Base-by-base conservation (phyloP, 2,113 vertebrate genomes). In the Nyctibius bracteatus region DNA sequence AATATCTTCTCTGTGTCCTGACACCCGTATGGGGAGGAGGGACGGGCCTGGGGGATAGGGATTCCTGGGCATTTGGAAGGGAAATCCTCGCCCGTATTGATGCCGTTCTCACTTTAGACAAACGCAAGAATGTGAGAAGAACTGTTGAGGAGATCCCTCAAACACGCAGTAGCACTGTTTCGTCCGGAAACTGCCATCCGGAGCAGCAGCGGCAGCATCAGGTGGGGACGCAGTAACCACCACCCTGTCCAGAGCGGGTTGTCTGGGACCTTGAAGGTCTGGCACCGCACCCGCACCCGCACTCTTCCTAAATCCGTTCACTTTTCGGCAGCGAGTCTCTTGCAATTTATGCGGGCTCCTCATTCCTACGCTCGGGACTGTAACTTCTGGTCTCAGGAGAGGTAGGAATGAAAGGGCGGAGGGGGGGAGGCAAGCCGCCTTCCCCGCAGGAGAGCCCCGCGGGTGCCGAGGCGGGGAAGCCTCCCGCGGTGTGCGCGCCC, bases 41-140 rank as follows among this genome's bases (percentile, higher is more conserved):
- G 43, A 17, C 13, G 0, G 18, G n/a, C n/a, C n/a, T n/a, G n/a
- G 16, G 8, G 2, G 3, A 13, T 23, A 14, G 12, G 16, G 14
- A 51, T 61, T 67, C 28, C 57, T 14, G 71, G 35, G 5, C 37
- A 8, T 46, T 59, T 63, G 58, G 37, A 52, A 23, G 8, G 57
- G 31, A 65, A 13, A 35, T 4, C 6, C 11, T 55, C 10, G 3
- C 37, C 33, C 4, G 0, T 25, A 10, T 1, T 27, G 68, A 20
- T 59, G 35, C 57, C 25, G 14, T 59, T 88, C 37, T 68, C 55
- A n/a, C 28, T 92, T 66, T 78, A 74, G 58, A 70, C 59, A 73
- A 77, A 71, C 1, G 6, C 57, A 51, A 81, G 51, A 30, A 21
- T 28, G 14, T 9, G 58, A 72, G 43, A 24, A 52, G 39, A 33